Base-by-base conservation (phyloP, 2,797 vertebrate species). In the Vireo griseus region DNA sequence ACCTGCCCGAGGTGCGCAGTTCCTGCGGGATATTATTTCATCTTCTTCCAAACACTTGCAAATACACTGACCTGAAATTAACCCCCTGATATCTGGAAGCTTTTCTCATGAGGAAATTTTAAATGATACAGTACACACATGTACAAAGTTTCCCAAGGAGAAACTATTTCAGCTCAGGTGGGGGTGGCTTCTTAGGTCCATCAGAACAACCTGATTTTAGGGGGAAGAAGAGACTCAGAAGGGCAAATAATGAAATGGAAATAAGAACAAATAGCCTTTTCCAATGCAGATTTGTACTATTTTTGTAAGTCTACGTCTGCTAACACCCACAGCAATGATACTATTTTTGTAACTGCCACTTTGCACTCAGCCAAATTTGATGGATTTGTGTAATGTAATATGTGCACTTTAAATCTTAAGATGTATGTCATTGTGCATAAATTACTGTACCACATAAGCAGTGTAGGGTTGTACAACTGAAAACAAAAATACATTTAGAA, bases 301-400 rank as follows among this genome's bases (percentile, higher is more conserved):
- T 95, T 95, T 88, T 89, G 8, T 90, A 83, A 94, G 51, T 91
- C 76, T 90, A 7, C 0, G 15, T 95, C 85, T 90, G 79, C 65
- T 77, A 86, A 69, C 78, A 69, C 72, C 52, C 66, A 67, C 62
- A 66, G 39, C 68, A 57, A 22, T 59, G 57, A 75, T 45, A 42
- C 69, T 93, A 31, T 89, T 95, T 94, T 92, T 88, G 47, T 95
- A 65, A 87, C 63, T 81, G 44, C 51, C 83, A 57, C 86, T 80
- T 94, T 83, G 62, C 68, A 92, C 45, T 35, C 50, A 73, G 73
- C 51, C 85, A 83, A 95, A 85, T 73, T 52, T 92, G 75, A 92
- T 89, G 42, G 69, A 57, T 94, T 83, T 85, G 44, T 88, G 59
- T 91, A 74, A 91, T 82, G 52, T 86, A 59, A 40, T 85, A 51